Base-by-base conservation (phyloP, 2,888 invertebrate genomes). In the Alviniconcha strummeri region DNA sequence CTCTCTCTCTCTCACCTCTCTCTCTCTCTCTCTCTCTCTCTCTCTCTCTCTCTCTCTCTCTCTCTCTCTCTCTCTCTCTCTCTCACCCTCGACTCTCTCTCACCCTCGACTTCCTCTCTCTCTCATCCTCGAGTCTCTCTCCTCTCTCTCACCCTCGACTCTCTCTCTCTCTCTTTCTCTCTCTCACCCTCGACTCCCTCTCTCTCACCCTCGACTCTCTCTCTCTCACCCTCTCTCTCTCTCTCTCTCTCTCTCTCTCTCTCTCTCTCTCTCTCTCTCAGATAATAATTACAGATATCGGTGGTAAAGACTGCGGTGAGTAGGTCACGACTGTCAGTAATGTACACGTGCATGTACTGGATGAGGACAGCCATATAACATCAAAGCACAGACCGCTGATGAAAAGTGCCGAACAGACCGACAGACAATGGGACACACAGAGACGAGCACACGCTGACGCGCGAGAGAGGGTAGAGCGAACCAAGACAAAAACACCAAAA, bases 171-270 rank as follows among this genome's bases (percentile, higher is more conserved):
- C 69, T 69, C n/a, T n/a, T 6, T 69, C 69, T 69, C 52, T 64
- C 60, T 57, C 79, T 72, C 36, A 4, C 36, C 15, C 72, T 13
- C 19, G 7, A 19, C 15, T 17, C 64, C 2, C 79, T 19, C 64
- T 19, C 64, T 9, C 36, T 13, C 72, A 15, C 13, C 36, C 36
- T 36, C 36, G 9, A 36, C 72, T 36, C 72, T 36, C 72, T 72
- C 72, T 72, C 52, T 72, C 72, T 52, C 36, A 0, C 69, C 36
- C 69, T 17, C 69, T 17, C 17, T 17, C 71, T 74, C 52, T 74
- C 52, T 74, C 72, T 74, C 72, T n/a, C 71, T 36, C 71, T 71
- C 71, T 15, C n/a, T 74, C 72, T 74, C 52, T 36, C 72, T 74
- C 8, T 52, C 72, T 74, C 72, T 74, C 9, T 74, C 6, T 54